A percentile compares a stretch with the other conserved stretches of the same genome.
Conservation (phyloP, 2,888 invertebrate species). For the Eupithecia vulgata region DNA sequence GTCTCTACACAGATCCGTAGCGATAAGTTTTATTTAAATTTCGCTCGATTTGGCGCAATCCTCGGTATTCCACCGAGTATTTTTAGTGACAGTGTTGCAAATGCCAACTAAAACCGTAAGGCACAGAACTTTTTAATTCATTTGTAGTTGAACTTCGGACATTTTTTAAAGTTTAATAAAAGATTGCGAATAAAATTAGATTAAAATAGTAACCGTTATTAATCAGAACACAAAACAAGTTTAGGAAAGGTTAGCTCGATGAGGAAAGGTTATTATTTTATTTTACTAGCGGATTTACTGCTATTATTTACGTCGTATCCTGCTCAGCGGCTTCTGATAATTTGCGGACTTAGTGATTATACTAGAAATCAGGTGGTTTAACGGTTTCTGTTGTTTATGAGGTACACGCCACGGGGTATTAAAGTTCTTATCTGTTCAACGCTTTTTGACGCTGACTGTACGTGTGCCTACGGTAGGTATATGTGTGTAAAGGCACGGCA, state of each 20-base stretch:
- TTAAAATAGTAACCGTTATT: background rate
- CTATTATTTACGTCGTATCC: background rate
- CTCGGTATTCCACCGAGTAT: background rate
- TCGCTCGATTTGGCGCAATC: background rate
- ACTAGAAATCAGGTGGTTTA: background rate
- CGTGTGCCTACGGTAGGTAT: background rate
- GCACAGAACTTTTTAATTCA: no score
- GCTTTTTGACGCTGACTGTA: background rate
- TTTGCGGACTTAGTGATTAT: background rate
- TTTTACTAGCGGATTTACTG: background rate
- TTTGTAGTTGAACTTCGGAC: no score
- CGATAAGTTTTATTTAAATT: background rate
- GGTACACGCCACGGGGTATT: background rate
- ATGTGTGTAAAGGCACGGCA: background rate
- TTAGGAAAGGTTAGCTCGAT: background rate
- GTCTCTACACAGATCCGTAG: background rate
- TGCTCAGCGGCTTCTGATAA: background rate
- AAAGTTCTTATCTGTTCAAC: background rate
- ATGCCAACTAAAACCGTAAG: no score
- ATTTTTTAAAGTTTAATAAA: no score
- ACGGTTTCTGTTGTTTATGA: background rate
- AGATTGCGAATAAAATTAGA: background rate
- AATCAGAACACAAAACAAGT: background rate
- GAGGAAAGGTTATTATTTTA: background rate
- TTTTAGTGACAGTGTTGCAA: background rate